These are phyloP conservation scores for Odiellus spinosus DNA, from an alignment of 2,888 invertebrate genomes.

Conservation along the genomic window DNA sequence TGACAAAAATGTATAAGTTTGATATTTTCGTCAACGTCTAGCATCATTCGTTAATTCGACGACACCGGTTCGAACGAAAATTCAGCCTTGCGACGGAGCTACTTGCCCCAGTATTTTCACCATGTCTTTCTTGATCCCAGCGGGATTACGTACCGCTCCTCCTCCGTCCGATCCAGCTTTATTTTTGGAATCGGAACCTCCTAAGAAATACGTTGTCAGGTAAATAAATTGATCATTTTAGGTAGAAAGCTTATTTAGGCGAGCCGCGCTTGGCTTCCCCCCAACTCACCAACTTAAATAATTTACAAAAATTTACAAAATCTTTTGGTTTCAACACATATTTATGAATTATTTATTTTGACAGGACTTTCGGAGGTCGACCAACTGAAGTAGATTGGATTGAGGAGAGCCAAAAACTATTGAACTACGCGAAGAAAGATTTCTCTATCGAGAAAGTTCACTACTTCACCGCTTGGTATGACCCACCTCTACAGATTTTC, in stretches of 20 bases:
- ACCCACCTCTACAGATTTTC: conserved; percentile 15
- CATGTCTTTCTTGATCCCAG: conserved; percentile 14
- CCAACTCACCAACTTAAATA: too few species aligned
- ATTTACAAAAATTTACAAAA: too few species aligned
- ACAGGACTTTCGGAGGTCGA: conserved; percentile 13
- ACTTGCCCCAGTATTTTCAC: conserved; percentile 15
- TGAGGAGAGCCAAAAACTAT: conserved; percentile 11
- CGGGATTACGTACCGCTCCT: conserved; percentile 7
- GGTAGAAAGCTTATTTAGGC: too few species aligned
- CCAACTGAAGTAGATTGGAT: conserved; percentile 14
- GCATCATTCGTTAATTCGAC: conserved; percentile 7
- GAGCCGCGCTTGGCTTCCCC: too few species aligned
- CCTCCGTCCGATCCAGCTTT: conserved; percentile 11
- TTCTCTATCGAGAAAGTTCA: conserved; percentile 10
- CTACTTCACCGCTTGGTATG: conserved; percentile 15
- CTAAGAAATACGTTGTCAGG: conserved; percentile 11
- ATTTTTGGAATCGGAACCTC: conserved; percentile 14
- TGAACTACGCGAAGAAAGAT: conserved; percentile 9
- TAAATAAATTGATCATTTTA: too few species aligned
- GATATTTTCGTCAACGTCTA: too few species aligned
- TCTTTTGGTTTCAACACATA: too few species aligned
- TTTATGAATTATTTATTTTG: too few species aligned
- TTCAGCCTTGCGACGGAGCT: conserved; percentile 14
- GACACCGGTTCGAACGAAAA: conserved; percentile 12
- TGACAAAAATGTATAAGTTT: too few species aligned